Percentiles rank a stretch among this genome's conserved stretches.
Evolutionary conservation across 92 coral and sea anemone species (phyloP).

Genomic region (Parazoanthus darwini): DNA sequence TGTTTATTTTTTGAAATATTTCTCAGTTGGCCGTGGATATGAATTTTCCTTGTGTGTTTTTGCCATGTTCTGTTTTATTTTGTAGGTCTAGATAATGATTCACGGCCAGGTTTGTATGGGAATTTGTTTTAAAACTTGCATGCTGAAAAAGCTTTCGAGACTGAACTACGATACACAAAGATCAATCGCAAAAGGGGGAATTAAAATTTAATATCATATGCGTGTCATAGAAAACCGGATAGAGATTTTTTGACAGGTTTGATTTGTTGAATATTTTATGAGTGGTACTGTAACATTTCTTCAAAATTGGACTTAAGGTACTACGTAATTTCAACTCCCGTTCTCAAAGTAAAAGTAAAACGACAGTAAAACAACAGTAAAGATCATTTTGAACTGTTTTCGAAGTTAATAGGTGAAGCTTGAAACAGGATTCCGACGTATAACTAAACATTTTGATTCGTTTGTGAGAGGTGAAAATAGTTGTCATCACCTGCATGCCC

Average conservation of each 20-base stretch:
- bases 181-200: not conserved
- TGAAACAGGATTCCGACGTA: not conserved
- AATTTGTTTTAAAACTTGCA: not conserved
- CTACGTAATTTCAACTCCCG: not conserved
- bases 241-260: not conserved
- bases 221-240: not conserved
- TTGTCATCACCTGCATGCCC: too few relatives aligned
- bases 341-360: not conserved
- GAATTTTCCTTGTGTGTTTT: not conserved
- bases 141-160: not conserved
- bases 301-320: not conserved
- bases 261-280: not conserved
- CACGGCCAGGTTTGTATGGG: not conserved
- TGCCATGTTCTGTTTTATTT: not conserved
- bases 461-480: too few relatives aligned
- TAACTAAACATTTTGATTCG: not conserved
- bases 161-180: not conserved
- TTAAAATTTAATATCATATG: too few relatives aligned
- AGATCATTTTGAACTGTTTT: not conserved
- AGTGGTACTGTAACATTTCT: not conserved
- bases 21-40: not conserved
- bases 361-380: not conserved
- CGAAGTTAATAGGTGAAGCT: not conserved
- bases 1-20: not conserved
- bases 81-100: too few relatives aligned